Percentiles rank a stretch among this genome's conserved stretches.
These are phyloP conservation scores for Dicycla oo DNA, from an alignment of 2,888 invertebrate genomes.

Conservation along the genomic window DNA sequence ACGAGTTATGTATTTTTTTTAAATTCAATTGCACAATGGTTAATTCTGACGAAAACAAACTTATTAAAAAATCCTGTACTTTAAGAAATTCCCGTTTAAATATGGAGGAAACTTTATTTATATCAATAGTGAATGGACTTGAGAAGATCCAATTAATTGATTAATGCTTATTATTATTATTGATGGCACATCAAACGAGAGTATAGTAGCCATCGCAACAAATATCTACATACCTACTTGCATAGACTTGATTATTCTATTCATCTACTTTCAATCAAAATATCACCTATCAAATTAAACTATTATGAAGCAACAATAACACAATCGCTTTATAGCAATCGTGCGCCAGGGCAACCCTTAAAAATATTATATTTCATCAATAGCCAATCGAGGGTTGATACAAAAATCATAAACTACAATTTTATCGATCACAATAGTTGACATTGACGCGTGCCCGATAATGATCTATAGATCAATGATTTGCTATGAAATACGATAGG, in stretches of 20 bases:
- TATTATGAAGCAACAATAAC: conserved; percentile 69
- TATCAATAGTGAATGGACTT: not conserved
- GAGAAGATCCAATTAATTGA: not conserved
- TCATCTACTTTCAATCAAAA: conserved; percentile 63
- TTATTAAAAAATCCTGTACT: not conserved
- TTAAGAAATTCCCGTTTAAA: not conserved
- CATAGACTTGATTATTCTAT: conserved; percentile 48
- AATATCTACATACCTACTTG: conserved; percentile 14
- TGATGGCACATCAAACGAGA: not conserved
- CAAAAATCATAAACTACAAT: conserved; percentile 79
- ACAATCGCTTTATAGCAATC: conserved; percentile 72
- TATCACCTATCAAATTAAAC: conserved; percentile 67
- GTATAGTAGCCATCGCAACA: not conserved
- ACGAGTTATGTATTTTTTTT: not conserved
- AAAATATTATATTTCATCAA: conserved; percentile 86
- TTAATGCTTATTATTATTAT: not conserved
- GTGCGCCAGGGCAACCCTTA: conserved; percentile 75
- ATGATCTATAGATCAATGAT: conserved; percentile 80
- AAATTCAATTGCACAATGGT: not conserved
- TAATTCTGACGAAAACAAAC: not conserved
- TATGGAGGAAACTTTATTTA: not conserved
- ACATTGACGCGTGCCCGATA: conserved; percentile 82
- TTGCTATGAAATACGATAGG: conserved; percentile 76
- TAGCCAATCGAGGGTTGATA: conserved; percentile 68
- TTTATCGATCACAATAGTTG: conserved; percentile 78